Evolutionary conservation across 2,888 invertebrate genomes (phyloP).

Genomic region (Ryuthela nishihirai): DNA sequence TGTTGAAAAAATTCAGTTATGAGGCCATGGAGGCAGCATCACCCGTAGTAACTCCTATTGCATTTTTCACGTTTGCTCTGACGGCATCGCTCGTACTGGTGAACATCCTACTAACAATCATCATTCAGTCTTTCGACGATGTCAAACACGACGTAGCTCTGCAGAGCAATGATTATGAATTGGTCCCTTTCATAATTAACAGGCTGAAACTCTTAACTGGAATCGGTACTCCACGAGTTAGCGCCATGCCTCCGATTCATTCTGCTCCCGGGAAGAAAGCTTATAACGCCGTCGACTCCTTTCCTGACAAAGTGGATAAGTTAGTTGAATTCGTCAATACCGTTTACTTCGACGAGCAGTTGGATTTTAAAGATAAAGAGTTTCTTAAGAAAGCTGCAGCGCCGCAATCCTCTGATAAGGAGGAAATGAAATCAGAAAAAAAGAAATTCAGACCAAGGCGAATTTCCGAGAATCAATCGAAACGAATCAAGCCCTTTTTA

Average conservation of each 20-base stretch:
- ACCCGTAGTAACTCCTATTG: slow-evolving; percentile 46
- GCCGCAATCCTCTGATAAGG: not conserved
- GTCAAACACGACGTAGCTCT: slow-evolving; percentile 46
- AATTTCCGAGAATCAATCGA: slow-evolving; percentile 17
- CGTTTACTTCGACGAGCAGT: slow-evolving; percentile 46
- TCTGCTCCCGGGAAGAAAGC: not conserved
- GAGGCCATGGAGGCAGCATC: slow-evolving; percentile 45
- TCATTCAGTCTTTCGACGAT: slow-evolving; percentile 47
- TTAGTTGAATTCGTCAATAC: slow-evolving; percentile 49
- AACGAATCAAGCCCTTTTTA: slow-evolving; percentile 13
- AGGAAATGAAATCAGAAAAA: not conserved
- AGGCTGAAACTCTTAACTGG: slow-evolving; percentile 45
- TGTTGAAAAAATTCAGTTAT: slow-evolving; percentile 52
- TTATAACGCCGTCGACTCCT: slow-evolving; percentile 26
- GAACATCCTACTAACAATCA: slow-evolving; percentile 48
- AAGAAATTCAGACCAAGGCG: slow-evolving; percentile 21
- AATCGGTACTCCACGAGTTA: slow-evolving; percentile 15
- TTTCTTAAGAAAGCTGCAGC: not conserved
- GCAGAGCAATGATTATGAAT: slow-evolving; percentile 49
- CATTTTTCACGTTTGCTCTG: slow-evolving; percentile 47
- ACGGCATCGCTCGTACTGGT: slow-evolving; percentile 47
- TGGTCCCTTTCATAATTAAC: slow-evolving; percentile 49
- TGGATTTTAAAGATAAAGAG: slow-evolving; percentile 27
- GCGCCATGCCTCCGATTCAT: not conserved
- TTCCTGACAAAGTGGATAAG: slow-evolving; percentile 50